Evolutionary conservation across 2,797 vertebrate species (phyloP), one percentile per base, ranked within the genome.

Genomic region (Notoglanidium macrostoma): DNA sequence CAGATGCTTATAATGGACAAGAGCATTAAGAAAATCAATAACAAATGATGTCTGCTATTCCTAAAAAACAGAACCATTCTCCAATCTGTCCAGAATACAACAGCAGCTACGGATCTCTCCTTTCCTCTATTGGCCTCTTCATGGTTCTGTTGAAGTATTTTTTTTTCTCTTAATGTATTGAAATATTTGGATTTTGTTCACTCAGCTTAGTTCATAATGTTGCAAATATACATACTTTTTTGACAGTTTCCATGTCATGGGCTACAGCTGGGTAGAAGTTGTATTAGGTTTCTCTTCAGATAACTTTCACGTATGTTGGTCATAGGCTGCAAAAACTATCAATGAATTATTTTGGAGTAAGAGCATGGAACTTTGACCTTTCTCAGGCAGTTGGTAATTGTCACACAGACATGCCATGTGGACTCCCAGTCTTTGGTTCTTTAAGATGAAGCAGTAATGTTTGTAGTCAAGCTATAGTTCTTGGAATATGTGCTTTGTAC

Each of bases 331-430:
- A 46, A 76, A 35, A 88, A 23, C 87, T 89, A 91, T 55, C 67
- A 32, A 72, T 67, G 61, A 77, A 85, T 61, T 29, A 26, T 73
- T 88, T 85, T 10, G 11, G 80, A 84, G 55, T 86, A 82, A 83
- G 49, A 35, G 15, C 46, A 86, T 87, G 83, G 89, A 92, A 91
- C 91, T 92, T 90, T 94, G 90, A 91, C 93, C 90, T 94, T 95
- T 96, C 94, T 94, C 95, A 92, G 88, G 81, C 61, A 84, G 87
- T 90, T 96, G 95, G 88, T 91, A 91, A 93, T 95, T 96, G 93
- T 95, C 90, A 94, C 96, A 94, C 73, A 83, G 87, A 87, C 5
- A 79, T 94, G 95, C 89, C 86, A 94, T 73, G 54, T 91, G 91
- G 92, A 91, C 91, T 93, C 84, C 84, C 74, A 35, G 72, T 54